A percentile compares a stretch with the other conserved stretches of the same genome.
These are phyloP conservation scores for Drosophila gaucha DNA, from an alignment of 2,888 invertebrate species.

Conservation along the genomic window DNA sequence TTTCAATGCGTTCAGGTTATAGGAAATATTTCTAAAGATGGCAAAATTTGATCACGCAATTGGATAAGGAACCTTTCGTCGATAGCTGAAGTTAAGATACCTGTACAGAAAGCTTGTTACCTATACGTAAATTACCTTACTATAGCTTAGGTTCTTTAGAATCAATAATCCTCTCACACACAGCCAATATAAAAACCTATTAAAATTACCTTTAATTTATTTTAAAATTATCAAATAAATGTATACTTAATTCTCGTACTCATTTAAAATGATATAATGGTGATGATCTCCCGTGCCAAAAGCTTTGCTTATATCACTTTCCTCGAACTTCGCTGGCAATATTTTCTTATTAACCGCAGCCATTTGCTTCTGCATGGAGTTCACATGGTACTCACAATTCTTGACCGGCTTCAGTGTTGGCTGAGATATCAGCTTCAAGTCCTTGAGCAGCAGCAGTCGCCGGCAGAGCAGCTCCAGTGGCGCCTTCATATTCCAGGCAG, in stretches of 20 bases:
- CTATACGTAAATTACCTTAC: too few species aligned
- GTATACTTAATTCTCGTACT: not conserved
- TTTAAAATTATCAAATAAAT: not conserved
- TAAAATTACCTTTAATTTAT: not conserved
- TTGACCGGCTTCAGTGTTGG: slow-evolving; percentile 5
- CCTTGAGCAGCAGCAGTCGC: slow-evolving; percentile 15
- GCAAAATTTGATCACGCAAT: too few species aligned
- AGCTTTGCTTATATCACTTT: not conserved
- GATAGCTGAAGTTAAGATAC: too few species aligned
- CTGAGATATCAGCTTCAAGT: slow-evolving; percentile 24
- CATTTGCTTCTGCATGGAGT: slow-evolving; percentile 16
- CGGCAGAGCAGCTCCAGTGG: slow-evolving; percentile 31
- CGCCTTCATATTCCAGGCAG: slow-evolving; percentile 37
- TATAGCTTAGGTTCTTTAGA: too few species aligned
- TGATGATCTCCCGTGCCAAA: not conserved
- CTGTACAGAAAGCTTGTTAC: too few species aligned
- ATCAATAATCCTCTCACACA: too few species aligned
- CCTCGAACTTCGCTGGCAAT: not conserved
- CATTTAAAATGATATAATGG: slow-evolving; percentile 19
- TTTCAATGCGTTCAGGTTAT: too few species aligned
- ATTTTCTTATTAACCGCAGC: slow-evolving; percentile 6
- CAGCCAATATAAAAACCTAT: too few species aligned
- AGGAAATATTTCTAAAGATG: too few species aligned
- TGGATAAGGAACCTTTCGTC: too few species aligned
- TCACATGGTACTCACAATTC: not conserved